A percentile compares a stretch with the other conserved stretches of the same genome.
Evolutionary conservation across 2,797 vertebrate genomes (phyloP).

Genomic region (Pygocentrus nattereri): DNA sequence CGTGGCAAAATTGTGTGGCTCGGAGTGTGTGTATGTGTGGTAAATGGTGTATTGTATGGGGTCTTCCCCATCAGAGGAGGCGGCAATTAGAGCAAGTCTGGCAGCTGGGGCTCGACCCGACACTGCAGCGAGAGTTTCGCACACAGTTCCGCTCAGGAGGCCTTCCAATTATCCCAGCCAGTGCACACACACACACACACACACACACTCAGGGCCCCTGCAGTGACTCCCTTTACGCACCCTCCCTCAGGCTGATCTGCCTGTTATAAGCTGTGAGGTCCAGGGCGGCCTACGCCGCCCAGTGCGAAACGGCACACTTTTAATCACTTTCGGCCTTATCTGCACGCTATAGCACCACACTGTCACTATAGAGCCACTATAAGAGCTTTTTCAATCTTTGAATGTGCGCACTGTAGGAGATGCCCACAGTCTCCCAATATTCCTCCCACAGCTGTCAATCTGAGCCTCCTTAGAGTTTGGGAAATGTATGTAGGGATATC

Average conservation of each 20-base stretch:
- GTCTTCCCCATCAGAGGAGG: slow-evolving; percentile 63
- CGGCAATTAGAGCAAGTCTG: slow-evolving; percentile 73
- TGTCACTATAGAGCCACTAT: not conserved
- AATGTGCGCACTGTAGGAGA: not conserved
- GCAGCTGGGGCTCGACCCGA: slow-evolving; percentile 68
- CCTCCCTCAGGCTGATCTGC: not conserved
- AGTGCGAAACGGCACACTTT: not conserved
- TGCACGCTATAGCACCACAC: not conserved
- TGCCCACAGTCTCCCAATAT: too few species aligned
- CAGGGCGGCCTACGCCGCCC: not conserved
- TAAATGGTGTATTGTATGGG: slow-evolving; percentile 5
- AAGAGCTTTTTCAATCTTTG: not conserved
- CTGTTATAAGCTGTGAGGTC: not conserved
- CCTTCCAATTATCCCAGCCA: slow-evolving; percentile 74
- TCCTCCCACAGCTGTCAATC: too few species aligned
- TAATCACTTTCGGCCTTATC: not conserved
- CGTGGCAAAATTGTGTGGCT: slow-evolving; percentile 15
- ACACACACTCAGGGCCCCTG: slow-evolving; percentile 32
- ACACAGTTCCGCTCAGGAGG: slow-evolving; percentile 69
- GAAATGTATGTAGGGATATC: too few species aligned
- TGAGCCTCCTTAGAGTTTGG: too few species aligned
- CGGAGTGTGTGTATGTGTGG: slow-evolving; percentile 64
- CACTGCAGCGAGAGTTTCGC: slow-evolving; percentile 58
- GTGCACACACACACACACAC: slow-evolving; percentile 57
- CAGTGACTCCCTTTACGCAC: slow-evolving; percentile 18